Conservation (phyloP, 2,113 vertebrate genomes). For the Orycteropus afer region DNA sequence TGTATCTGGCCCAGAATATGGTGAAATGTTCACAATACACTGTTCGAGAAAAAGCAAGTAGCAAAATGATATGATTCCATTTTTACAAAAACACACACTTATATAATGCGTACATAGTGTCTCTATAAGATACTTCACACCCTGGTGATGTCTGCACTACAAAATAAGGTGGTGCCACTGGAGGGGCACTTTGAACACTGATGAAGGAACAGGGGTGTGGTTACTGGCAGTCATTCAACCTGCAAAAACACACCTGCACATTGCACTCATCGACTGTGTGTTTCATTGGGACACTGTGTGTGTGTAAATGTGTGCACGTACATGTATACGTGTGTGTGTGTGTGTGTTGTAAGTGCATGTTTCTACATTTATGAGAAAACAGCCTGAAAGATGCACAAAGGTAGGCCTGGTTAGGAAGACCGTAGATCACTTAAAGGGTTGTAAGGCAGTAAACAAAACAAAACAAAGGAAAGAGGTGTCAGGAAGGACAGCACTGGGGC, state of each 20-base stretch:
- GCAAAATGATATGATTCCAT: background rate
- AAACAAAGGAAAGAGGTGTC: background rate
- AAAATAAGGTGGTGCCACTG: background rate
- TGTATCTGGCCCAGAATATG: constrained; percentile 86
- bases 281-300: background rate
- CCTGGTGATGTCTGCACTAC: background rate
- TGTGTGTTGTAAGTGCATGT: background rate
- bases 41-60: background rate
- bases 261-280: background rate
- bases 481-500: background rate
- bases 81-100: background rate
- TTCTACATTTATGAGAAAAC: background rate
- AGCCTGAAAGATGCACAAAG: too few relatives aligned
- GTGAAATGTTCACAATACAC: background rate
- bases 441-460: background rate
- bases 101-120: background rate
- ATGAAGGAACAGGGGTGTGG: background rate
- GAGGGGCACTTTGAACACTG: background rate
- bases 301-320: too few relatives aligned
- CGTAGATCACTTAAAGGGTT: background rate
- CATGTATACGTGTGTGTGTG: too few relatives aligned
- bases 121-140: background rate
- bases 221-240: background rate
- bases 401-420: background rate
- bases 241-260: background rate